Percentiles rank a stretch among this genome's conserved stretches.
These are phyloP conservation scores for Sturnus vulgaris DNA, from an alignment of 2,113 vertebrate species.

Conservation along the genomic window DNA sequence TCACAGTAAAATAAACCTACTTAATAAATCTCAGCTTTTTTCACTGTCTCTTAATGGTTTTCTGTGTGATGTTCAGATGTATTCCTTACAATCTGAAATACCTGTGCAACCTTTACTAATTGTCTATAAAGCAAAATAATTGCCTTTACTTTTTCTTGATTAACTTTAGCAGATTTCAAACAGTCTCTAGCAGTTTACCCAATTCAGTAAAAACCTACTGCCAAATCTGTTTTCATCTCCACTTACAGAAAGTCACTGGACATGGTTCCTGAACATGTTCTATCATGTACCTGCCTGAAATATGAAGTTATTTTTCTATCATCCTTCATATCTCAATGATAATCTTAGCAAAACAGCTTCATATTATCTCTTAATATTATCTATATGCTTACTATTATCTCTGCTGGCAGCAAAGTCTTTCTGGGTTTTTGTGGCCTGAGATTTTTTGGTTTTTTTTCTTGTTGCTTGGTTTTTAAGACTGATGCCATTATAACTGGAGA, in stretches of 20 bases:
- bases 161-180: background rate
- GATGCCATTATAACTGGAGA: background rate
- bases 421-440: background rate
- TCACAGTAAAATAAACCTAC: background rate
- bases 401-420: background rate
- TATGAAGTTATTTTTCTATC: background rate
- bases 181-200: background rate
- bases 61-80: background rate
- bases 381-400: background rate
- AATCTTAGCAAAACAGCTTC: background rate
- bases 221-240: background rate
- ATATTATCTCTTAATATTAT: background rate
- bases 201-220: background rate
- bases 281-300: background rate
- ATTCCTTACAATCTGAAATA: background rate
- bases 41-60: background rate
- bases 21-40: background rate
- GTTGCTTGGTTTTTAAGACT: background rate
- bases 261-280: background rate
- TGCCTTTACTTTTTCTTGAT: background rate
- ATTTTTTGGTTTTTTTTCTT: background rate
- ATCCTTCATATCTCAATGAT: background rate
- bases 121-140: background rate
- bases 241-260: background rate
- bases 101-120: background rate